Base-by-base conservation (phyloP, 2,888 invertebrate genomes). In the Rotaria sp. region DNA sequence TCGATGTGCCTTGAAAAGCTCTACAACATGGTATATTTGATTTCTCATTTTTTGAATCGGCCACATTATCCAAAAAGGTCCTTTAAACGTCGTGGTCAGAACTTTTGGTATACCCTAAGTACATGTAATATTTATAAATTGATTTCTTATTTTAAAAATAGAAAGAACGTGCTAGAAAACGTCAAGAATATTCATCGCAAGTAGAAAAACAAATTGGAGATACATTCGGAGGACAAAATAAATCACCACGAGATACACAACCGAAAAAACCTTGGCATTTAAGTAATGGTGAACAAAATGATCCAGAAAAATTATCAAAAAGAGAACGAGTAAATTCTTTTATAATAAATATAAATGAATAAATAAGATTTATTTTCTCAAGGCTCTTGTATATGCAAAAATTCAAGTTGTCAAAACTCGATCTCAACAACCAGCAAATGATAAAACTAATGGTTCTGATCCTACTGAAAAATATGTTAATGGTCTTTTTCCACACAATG, bases 381-480 rank as follows among this genome's bases (percentile, higher is more conserved):
- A 80, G 80, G 80, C 80, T 26, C 80, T 45, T 80, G 80, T 45
- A n/a, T 80, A 80, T n/a, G 41, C 80, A 0, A 80, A 80, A 80
- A 4, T 45, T 45, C 45, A 45, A 45, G n/a, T 45, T 10, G 26
- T 45, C 11, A 45, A 45, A 41, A 45, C 10, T n/a, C 41, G 45
- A n/a, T 13, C 80, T 26, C 38, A 24, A 1, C 26, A 24, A 21
- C 2, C 8, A 13, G 1, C n/a, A 26, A 45, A 45, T 8, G 18
- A 45, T 21, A n/a, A 41, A 67, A n/a, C 26, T 11, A 59, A 59
- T 30, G 21, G 10, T 35, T 30, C 67, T 1, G 67, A 67, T 67
- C 67, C 67, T 35, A 67, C 67, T 4, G 67, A 67, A 67, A 1
- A 38, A 35, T 67, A 67, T 38, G 30, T 67, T 2, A 67, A 67